Percentiles rank a stretch among this genome's conserved stretches.
These are phyloP conservation scores for Carapus acus DNA, from an alignment of 2,797 vertebrate species.

Conservation along the genomic window DNA sequence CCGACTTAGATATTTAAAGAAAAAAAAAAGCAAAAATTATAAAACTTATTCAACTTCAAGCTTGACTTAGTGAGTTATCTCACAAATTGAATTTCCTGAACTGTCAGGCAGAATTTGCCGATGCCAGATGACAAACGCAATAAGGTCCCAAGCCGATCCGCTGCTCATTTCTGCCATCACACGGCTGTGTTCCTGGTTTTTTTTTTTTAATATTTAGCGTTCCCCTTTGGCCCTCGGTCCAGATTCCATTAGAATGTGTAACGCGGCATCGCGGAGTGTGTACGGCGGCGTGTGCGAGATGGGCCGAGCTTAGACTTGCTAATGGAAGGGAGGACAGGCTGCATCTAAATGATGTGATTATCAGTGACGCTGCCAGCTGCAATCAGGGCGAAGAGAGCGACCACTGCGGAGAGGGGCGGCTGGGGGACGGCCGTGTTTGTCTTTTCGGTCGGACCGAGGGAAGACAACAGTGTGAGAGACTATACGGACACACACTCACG, in stretches of 20 bases:
- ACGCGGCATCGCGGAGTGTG: conserved; percentile 30
- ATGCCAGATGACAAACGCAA: conserved; percentile 40
- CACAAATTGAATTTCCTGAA: conserved; percentile 42
- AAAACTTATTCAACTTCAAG: conserved; percentile 22
- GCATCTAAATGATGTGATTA: conserved; percentile 73
- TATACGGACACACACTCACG: conserved; percentile 17
- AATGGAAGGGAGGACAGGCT: conserved; percentile 62
- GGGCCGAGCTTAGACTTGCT: conserved; percentile 57
- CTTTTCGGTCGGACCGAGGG: conserved; percentile 47
- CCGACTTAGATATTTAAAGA: conserved; percentile 12
- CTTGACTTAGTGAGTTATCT: conserved; percentile 23
- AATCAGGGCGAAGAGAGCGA: conserved; percentile 53
- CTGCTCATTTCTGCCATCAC: conserved; percentile 30
- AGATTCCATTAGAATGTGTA: conserved; percentile 49
- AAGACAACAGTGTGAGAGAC: conserved; percentile 41
- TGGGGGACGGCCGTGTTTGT: conserved; percentile 50
- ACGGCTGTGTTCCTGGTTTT: conserved; percentile 23
- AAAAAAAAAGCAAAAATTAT: too few species aligned
- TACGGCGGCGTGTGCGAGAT: conserved; percentile 43
- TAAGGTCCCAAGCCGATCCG: conserved; percentile 33
- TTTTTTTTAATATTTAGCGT: conserved; percentile 16
- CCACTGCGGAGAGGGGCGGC: conserved; percentile 1
- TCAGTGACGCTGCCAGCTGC: conserved; percentile 71
- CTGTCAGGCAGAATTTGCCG: conserved; percentile 23
- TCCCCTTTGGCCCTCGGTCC: conserved; percentile 34